Conservation (phyloP, 2,797 vertebrate genomes). For the Esox lucius region DNA sequence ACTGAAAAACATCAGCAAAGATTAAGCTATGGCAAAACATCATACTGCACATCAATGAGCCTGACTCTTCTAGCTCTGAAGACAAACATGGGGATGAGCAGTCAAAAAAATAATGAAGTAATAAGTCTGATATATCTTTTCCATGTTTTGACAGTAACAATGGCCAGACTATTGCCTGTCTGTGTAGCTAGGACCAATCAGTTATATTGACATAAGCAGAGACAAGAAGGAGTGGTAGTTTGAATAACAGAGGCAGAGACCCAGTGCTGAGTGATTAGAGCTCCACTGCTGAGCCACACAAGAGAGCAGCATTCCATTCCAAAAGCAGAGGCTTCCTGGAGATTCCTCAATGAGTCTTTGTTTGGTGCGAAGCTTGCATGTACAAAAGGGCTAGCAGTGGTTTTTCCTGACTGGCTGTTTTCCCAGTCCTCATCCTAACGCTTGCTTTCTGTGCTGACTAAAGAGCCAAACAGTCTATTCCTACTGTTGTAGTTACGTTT, state of each 20-base stretch:
- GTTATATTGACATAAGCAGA: slow-evolving; percentile 56
- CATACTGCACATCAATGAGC: neutral
- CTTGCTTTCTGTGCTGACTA: slow-evolving; percentile 16
- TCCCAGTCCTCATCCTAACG: slow-evolving; percentile 34
- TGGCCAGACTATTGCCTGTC: slow-evolving; percentile 36
- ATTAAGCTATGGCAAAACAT: neutral
- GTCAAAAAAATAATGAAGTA: slow-evolving; percentile 22
- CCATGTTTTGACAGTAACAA: slow-evolving; percentile 41
- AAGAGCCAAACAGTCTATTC: slow-evolving; percentile 36
- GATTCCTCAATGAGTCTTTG: slow-evolving; percentile 68
- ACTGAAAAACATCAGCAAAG: neutral
- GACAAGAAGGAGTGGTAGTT: slow-evolving; percentile 19
- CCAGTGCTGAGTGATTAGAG: slow-evolving; percentile 55
- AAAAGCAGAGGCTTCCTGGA: slow-evolving; percentile 63
- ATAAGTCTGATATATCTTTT: slow-evolving; percentile 50
- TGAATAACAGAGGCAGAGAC: slow-evolving; percentile 22
- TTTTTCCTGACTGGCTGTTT: slow-evolving; percentile 34
- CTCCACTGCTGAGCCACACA: slow-evolving; percentile 38
- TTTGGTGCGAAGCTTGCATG: slow-evolving; percentile 55
- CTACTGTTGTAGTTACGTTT: slow-evolving; percentile 44
- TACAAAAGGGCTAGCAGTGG: slow-evolving; percentile 59
- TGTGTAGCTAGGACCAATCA: slow-evolving; percentile 55
- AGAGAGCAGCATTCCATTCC: slow-evolving; percentile 63
- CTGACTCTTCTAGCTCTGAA: neutral
- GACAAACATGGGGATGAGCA: neutral